phyloP scores from a whole-genome alignment of 2,113 vertebrate species.

The Siniperca chuatsi region DNA sequence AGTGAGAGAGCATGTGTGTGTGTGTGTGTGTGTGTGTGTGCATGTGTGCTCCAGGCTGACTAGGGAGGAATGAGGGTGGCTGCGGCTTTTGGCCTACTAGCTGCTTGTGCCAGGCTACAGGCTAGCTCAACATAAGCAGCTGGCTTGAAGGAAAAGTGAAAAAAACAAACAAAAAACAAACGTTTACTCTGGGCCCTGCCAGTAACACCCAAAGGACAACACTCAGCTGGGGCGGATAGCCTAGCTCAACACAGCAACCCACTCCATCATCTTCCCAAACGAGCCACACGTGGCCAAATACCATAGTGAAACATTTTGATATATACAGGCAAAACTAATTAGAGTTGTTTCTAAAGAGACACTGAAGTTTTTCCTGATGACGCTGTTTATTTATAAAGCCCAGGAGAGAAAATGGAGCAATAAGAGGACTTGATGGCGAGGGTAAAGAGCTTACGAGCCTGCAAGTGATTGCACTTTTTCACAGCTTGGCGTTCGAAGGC shows the following conservation, averaged over 20 bases:
- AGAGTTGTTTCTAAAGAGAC: constrained; percentile 66
- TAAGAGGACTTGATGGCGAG: constrained; percentile 57
- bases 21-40: constrained; percentile 17
- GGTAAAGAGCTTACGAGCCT: constrained; percentile 79
- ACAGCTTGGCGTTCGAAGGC: constrained; percentile 61
- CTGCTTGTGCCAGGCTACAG: constrained; percentile 60
- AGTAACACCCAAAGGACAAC: constrained; percentile 22
- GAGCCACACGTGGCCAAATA: constrained; percentile 56
- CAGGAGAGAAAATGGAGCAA: constrained; percentile 72
- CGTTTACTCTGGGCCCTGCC: constrained; percentile 33
- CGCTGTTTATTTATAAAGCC: constrained; percentile 77
- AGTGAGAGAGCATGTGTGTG: neutral
- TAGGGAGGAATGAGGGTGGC: constrained; percentile 32
- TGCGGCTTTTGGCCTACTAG: constrained; percentile 45
- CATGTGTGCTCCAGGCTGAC: constrained; percentile 38
- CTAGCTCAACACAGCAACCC: constrained; percentile 36
- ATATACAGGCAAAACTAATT: constrained; percentile 71
- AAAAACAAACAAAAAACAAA: constrained; percentile 42
- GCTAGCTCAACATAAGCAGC: constrained; percentile 46
- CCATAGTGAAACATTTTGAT: constrained; percentile 68
- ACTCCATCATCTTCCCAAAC: constrained; percentile 35
- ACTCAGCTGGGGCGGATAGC: constrained; percentile 1
- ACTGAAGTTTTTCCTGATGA: constrained; percentile 67
- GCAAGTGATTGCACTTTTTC: constrained; percentile 79
- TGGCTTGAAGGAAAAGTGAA: constrained; percentile 23